Percentiles rank a stretch among this genome's conserved stretches.
Evolutionary conservation across 2,797 vertebrate species (phyloP).

Genomic region (Enteromius treurensis): DNA sequence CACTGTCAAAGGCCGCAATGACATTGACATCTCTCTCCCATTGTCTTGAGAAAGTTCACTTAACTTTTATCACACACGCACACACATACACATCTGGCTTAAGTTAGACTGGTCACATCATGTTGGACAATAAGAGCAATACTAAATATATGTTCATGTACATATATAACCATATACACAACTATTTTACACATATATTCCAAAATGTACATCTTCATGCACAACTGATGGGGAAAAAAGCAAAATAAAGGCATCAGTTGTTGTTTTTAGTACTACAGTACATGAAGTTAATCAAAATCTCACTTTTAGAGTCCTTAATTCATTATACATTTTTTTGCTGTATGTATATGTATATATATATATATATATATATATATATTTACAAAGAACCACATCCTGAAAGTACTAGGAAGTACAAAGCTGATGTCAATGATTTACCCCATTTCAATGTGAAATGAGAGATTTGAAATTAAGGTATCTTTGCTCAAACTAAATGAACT

Average conservation of each 20-base stretch:
- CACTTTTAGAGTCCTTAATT: conserved; percentile 8
- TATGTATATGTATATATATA: background rate
- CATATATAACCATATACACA: conserved; percentile 53
- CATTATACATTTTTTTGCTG: conserved; percentile 49
- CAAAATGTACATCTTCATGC: conserved; percentile 55
- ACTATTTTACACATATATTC: conserved; percentile 47
- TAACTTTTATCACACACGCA: conserved; percentile 29
- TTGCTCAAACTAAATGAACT: conserved; percentile 1
- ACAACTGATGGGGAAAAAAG: conserved; percentile 47
- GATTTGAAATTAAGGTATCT: conserved; percentile 5
- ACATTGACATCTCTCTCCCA: conserved; percentile 20
- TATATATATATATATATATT: conserved; percentile 39
- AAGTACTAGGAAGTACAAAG: conserved; percentile 24
- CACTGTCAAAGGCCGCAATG: conserved; percentile 30
- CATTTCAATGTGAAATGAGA: conserved; percentile 50
- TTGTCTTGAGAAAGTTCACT: conserved; percentile 39
- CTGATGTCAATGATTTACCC: conserved; percentile 28
- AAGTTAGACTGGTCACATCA: conserved; percentile 61
- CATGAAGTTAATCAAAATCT: conserved; percentile 26
- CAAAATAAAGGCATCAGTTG: conserved; percentile 19
- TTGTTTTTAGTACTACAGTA: conserved; percentile 40
- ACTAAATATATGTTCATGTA: conserved; percentile 55
- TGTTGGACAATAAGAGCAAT: conserved; percentile 55
- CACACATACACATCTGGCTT: conserved; percentile 31
- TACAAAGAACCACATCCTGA: conserved; percentile 50